phyloP scores from a whole-genome alignment of 2,888 invertebrate species.

The Dasysyrphus albostriatus region DNA sequence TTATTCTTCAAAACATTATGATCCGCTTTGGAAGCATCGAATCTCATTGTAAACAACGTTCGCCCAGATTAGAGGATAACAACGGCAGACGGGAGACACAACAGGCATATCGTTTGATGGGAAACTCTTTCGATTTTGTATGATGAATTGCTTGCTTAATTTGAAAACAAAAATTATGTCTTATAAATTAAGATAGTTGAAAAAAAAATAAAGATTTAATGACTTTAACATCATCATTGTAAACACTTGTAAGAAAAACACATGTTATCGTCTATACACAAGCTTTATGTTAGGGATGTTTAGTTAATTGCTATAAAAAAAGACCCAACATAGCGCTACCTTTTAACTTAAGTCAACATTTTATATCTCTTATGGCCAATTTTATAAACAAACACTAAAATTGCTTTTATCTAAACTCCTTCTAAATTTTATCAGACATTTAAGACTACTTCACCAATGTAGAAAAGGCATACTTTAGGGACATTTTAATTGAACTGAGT shows the following conservation, averaged over 20 bases:
- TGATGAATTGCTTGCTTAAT: slow-evolving; percentile 31
- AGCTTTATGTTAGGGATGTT: slow-evolving; percentile 7
- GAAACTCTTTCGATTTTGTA: slow-evolving; percentile 28
- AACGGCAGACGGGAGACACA: slow-evolving; percentile 17
- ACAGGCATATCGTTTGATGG: slow-evolving; percentile 30
- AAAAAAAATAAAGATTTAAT: slow-evolving; percentile 49
- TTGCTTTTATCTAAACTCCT: no score
- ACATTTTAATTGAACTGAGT: no score
- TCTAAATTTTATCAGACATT: no score
- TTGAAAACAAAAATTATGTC: slow-evolving; percentile 30
- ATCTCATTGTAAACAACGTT: slow-evolving; percentile 60
- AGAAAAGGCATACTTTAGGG: no score
- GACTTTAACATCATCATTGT: slow-evolving; percentile 23
- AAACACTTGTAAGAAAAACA: slow-evolving; percentile 48
- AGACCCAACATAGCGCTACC: no score
- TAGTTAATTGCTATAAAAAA: background rate
- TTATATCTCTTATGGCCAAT: no score
- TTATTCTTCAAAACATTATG: slow-evolving; percentile 69
- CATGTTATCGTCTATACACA: slow-evolving; percentile 3
- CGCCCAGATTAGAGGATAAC: slow-evolving; percentile 41
- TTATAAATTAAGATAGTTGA: slow-evolving; percentile 43
- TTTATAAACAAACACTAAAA: no score
- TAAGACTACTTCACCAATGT: no score
- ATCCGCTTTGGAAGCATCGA: slow-evolving; percentile 67
- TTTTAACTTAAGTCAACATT: no score